Conservation (phyloP, 2,888 invertebrate genomes). For the Mythimna ferrago region DNA sequence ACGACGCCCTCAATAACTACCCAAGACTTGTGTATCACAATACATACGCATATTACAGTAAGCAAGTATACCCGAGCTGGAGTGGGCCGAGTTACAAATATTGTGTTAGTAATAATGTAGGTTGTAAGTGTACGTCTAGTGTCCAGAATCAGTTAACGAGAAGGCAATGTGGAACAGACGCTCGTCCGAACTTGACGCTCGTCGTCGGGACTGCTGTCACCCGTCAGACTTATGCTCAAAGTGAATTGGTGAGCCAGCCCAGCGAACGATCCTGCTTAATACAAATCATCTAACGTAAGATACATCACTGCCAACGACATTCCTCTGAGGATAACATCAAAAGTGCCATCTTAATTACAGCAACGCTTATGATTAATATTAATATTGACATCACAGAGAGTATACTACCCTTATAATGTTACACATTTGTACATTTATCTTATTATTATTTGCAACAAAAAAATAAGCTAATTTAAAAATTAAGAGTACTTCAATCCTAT, state of each 20-base stretch:
- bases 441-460: constrained; percentile 30
- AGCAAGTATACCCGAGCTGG: constrained; percentile 60
- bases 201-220: constrained; percentile 64
- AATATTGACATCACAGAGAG: constrained; percentile 49
- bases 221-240: constrained; percentile 83
- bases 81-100: constrained; percentile 67
- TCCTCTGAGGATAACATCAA: constrained; percentile 73
- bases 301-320: constrained; percentile 86
- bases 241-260: constrained; percentile 72
- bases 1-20: constrained; percentile 49
- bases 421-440: constrained; percentile 13
- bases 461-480: constrained; percentile 15
- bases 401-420: constrained; percentile 37
- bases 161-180: constrained; percentile 52
- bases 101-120: constrained; percentile 80
- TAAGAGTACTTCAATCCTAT: constrained; percentile 26
- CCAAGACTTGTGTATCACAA: constrained; percentile 64
- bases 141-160: constrained; percentile 67
- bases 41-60: constrained; percentile 59
- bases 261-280: constrained; percentile 64
- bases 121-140: constrained; percentile 82
- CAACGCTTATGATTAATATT: constrained; percentile 70
- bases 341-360: constrained; percentile 78
- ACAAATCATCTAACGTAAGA: constrained; percentile 69
- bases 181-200: constrained; percentile 49